Base-by-base conservation (phyloP, 1,140 invertebrate genomes). In the Colletes latitarsis region DNA sequence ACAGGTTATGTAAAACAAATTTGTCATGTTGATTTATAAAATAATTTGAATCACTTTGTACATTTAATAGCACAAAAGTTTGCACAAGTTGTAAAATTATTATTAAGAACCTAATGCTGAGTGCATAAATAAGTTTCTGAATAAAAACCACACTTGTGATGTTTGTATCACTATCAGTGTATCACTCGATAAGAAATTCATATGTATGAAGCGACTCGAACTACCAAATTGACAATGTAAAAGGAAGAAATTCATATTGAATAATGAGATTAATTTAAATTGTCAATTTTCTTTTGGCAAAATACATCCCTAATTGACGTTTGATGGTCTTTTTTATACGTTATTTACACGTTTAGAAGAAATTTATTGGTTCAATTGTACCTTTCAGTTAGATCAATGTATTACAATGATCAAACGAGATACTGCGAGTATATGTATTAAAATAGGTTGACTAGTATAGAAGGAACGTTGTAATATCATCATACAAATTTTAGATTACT, bases 81-180 rank as follows among this genome's bases (percentile, higher is more conserved):
- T 74, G 77, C 77, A 80, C 77, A 80, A 80, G 52, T 41, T 66
- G 6, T 71, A 63, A 66, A 49, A 10, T 41, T 39, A 66, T 66
- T 63, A 9, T 58, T 53, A 60, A 64, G 43, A 46, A 64, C 15
- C 0, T 64, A 55, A 63, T 19, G 43, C 41, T 52, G 9, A 69
- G n/a, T 60, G 41, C 43, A 70, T 77, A 70, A 49, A 60, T 58
- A 68, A 49, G 17, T 58, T 46, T 63, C 55, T 64, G 15, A 55
- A 30, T 72, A 64, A 66, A 66, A 43, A 79, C 0, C 55, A 73
- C 60, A 53, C 41, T 63, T 55, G 15, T 9, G 63, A 10, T 66
- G 12, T 52, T 39, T 74, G 53, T 43, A 43, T 43, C 8, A 43
- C 43, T 3, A 43, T 4, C 8, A 5, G 43, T 9, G 43, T 43